These are phyloP conservation scores for Exocentrus adspersus DNA, from an alignment of 2,888 invertebrate species.

Conservation along the genomic window DNA sequence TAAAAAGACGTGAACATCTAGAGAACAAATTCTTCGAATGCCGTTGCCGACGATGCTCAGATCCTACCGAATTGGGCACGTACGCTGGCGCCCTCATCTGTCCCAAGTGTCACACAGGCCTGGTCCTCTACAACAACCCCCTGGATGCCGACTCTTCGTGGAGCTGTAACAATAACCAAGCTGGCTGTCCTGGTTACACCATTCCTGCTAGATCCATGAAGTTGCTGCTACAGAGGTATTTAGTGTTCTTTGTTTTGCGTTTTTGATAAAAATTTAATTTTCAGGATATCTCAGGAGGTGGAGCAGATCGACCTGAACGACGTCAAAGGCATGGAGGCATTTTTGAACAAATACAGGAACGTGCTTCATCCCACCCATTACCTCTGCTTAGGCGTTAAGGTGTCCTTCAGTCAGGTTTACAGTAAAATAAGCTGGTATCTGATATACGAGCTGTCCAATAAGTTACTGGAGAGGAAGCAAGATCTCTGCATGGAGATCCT, in stretches of 20 bases:
- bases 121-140: conserved; percentile 71
- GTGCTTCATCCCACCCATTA: conserved; percentile 75
- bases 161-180: conserved; percentile 64
- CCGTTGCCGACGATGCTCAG: conserved; percentile 76
- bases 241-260: neutral
- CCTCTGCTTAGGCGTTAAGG: conserved; percentile 73
- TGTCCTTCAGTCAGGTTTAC: conserved; percentile 82
- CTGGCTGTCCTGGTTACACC: conserved; percentile 61
- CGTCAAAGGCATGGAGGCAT: conserved; percentile 71
- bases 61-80: conserved; percentile 81
- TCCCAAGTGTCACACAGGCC: conserved; percentile 72
- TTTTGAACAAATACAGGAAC: conserved; percentile 74
- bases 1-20: conserved; percentile 77
- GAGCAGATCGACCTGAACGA: conserved; percentile 75
- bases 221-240: conserved; percentile 64
- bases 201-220: conserved; percentile 62
- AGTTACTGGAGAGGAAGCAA: conserved; percentile 76
- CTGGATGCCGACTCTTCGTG: conserved; percentile 69
- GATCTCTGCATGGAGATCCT: conserved; percentile 80
- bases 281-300: conserved; percentile 72
- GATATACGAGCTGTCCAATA: conserved; percentile 77
- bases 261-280: conserved; percentile 4
- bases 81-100: conserved; percentile 79
- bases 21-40: conserved; percentile 87
- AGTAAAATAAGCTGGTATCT: conserved; percentile 78